Base-by-base conservation (phyloP, 2,797 vertebrate species). In the Gymnodraco acuticeps region DNA sequence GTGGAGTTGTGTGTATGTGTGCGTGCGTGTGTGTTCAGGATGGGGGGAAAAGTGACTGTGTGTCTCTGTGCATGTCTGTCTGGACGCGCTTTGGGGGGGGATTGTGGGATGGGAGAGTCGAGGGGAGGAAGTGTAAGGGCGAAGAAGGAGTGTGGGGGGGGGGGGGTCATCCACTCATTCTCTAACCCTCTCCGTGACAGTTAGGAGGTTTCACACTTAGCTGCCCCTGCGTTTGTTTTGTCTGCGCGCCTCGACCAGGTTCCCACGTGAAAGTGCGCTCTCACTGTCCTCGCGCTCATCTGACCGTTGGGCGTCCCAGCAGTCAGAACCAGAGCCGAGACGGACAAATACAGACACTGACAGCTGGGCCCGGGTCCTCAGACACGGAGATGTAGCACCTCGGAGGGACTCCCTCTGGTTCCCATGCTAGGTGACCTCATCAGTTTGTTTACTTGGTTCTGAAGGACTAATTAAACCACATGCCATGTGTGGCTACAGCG, bases 181-280 rank as follows among this genome's bases (percentile, higher is more conserved):
- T 81, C 83, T 86, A 75, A 74, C 83, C 80, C 85, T 88, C 81
- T 82, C 75, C 38, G 87, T 92, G 93, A 94, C 94, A 93, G 94
- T 95, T 95, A 93, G 93, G 88, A 92, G 91, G 88, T 89, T 94
- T 94, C 93, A 93, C 93, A 93, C 93, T 94, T 92, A 89, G 92
- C 88, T 93, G 91, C 91, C 89, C 85, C 86, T 82, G 90, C 82
- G 69, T 78, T 93, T 90, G 93, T 93, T 47, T 92, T 94, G 93
- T 93, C 91, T 93, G 89, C 54, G 19, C 50, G 72, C 84, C 82
- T 85, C 82, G 75, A 65, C 80, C 83, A 83, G 84, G 90, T 96
- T 95, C 95, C 94, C 95, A 96, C 88, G 93, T 94, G 94, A 95
- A 95, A 95, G 90, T 92, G 91, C 80, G 86, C 88, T 77, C 89